A percentile compares a stretch with the other conserved stretches of the same genome.
Evolutionary conservation across 2,888 invertebrate genomes (phyloP).

Genomic region (Mechanitis messenoides): DNA sequence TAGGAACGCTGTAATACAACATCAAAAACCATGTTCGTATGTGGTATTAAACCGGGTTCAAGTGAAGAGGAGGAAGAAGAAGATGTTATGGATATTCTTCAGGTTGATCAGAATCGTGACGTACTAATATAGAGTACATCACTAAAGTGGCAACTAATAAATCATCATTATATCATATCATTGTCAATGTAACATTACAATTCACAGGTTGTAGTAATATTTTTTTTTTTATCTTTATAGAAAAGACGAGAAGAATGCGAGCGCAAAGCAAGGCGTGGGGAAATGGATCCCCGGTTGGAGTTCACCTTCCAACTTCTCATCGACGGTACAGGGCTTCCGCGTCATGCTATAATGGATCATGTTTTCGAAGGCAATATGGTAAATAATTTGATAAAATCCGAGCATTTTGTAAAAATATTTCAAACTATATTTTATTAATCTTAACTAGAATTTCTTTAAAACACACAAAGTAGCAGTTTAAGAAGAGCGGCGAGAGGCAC

Average conservation of each 20-base stretch:
- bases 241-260: conserved; percentile 93
- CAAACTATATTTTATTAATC: too few relatives aligned
- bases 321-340: conserved; percentile 86
- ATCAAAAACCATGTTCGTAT: conserved; percentile 70
- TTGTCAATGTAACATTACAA: too few relatives aligned
- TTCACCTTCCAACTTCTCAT: conserved; percentile 92
- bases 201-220: neutral
- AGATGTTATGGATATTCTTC: conserved; percentile 72
- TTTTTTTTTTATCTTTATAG: conserved; percentile 42
- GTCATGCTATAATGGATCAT: conserved; percentile 93
- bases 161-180: too few relatives aligned
- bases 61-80: conserved; percentile 78
- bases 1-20: neutral
- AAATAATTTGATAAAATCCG: neutral
- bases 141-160: too few relatives aligned
- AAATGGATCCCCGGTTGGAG: conserved; percentile 94
- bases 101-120: conserved; percentile 40
- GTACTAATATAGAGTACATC: too few relatives aligned
- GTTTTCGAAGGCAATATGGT: conserved; percentile 90
- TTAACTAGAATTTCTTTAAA: too few relatives aligned
- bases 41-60: conserved; percentile 72
- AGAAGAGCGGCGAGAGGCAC: too few relatives aligned
- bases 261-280: conserved; percentile 90
- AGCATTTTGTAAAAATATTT: too few relatives aligned
- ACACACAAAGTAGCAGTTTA: too few relatives aligned